phyloP scores from a whole-genome alignment of 2,888 invertebrate species.

The Taphrorychus bicolor region DNA sequence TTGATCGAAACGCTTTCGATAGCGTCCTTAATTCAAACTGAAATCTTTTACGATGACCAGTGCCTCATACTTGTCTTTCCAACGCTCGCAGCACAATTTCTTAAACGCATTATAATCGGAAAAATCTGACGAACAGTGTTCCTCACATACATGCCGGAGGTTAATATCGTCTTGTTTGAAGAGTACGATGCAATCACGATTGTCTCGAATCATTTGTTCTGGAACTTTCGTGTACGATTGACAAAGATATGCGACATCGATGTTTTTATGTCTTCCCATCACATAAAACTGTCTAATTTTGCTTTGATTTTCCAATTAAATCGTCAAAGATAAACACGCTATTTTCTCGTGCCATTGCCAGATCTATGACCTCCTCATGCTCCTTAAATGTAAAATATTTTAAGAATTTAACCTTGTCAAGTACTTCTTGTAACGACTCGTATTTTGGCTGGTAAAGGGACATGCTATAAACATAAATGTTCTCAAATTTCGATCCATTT shows the following conservation, averaged over 20 bases:
- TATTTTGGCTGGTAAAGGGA: too few relatives aligned
- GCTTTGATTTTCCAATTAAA: too few relatives aligned
- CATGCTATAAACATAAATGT: too few relatives aligned
- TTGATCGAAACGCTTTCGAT: neutral
- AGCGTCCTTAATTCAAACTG: neutral
- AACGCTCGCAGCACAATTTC: neutral
- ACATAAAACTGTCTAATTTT: too few relatives aligned
- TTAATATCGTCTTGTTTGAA: constrained; percentile 54
- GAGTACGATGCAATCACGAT: constrained; percentile 1
- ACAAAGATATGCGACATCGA: constrained; percentile 7
- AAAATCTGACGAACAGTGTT: constrained; percentile 44
- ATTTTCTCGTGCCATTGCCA: too few relatives aligned
- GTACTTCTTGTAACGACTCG: too few relatives aligned
- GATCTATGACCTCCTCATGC: too few relatives aligned
- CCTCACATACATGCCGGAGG: constrained; percentile 48
- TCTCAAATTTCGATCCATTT: too few relatives aligned
- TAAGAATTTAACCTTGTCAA: too few relatives aligned
- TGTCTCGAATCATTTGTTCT: constrained; percentile 19
- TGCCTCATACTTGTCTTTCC: neutral
- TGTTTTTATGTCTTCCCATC: constrained; percentile 7
- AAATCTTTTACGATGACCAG: neutral
- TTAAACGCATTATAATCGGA: constrained; percentile 46
- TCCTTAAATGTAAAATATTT: too few relatives aligned
- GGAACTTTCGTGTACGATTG: constrained; percentile 16
- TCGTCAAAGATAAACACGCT: too few relatives aligned